Base-by-base conservation (phyloP, 2,113 vertebrate species). In the Saccopteryx leptura region DNA sequence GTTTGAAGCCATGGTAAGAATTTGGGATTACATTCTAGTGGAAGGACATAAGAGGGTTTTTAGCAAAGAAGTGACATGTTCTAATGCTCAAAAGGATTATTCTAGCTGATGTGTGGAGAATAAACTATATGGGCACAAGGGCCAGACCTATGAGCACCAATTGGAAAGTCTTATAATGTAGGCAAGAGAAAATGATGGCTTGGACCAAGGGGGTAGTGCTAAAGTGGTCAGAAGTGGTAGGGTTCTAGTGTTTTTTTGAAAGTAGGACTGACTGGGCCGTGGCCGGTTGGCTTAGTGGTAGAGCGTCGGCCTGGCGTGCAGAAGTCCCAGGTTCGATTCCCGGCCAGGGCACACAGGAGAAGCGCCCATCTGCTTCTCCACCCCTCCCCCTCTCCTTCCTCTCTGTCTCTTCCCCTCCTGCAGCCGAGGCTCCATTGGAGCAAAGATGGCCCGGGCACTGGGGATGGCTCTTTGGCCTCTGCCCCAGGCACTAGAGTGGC, bases 1-100 rank as follows among this genome's bases (percentile, higher is more conserved):
- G 39, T 39, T 39, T 61, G 21, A 91, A 68, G 12, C 31, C 63
- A 24, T 52, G 48, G 17, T 68, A 82, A 94, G 17, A 50, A 87
- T 15, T 95, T 66, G 14, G 48, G 50, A 54, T 85, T 94, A 63
- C 75, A 56, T 46, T 90, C 4, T 94, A 58, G 56, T 69, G 26
- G 7, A 60, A 46, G 50, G 28, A 24, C 11, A 46, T 90, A 11
- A 80, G 48, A 85, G 66, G n/a, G 50, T 65, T 93, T 91, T 85
- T 68, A 88, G 31, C 23, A 84, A 87, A 96, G 33, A 71, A 76
- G 17, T 88, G 50, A 82, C 48, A 46, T 65, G 60, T 39, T 76
- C 39, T 78, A 48, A 69, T 46, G 48, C 66, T 94, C 71, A 61
- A 17, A 48, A 81, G 7, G 26, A 48, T 66, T 17, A 23, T 52